A percentile compares a stretch with the other conserved stretches of the same genome.
These are phyloP conservation scores for Drosophila orosa DNA, from an alignment of 1,140 invertebrate genomes.

Conservation along the genomic window DNA sequence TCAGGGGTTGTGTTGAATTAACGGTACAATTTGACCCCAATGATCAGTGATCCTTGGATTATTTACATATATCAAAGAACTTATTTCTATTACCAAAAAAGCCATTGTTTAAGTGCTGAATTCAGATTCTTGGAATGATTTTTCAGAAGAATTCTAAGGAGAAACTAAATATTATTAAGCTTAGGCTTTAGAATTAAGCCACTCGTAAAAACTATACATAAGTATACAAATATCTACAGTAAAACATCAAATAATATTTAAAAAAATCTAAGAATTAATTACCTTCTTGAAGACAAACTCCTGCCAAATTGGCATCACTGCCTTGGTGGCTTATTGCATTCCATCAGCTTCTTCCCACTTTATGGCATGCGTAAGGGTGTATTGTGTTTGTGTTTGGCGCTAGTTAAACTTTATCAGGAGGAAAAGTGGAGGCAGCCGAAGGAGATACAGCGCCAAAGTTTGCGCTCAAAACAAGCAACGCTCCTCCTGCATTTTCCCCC, in stretches of 20 bases:
- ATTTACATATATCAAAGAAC: no score
- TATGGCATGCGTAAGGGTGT: conserved; percentile 41
- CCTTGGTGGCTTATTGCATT: conserved; percentile 36
- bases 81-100: no score
- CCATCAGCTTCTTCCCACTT: conserved; percentile 39
- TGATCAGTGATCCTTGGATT: no score
- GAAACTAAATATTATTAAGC: no score
- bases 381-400: conserved; percentile 60
- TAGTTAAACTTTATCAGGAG: conserved; percentile 78
- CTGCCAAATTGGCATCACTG: conserved; percentile 9
- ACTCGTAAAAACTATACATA: no score
- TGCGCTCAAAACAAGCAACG: conserved; percentile 54
- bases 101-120: no score
- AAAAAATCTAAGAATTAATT: neutral
- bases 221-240: no score
- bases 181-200: no score
- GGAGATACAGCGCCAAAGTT: conserved; percentile 58
- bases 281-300: neutral
- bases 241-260: neutral
- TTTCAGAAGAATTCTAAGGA: no score
- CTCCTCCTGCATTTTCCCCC: conserved; percentile 6
- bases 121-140: no score
- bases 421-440: conserved; percentile 7
- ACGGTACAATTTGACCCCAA: no score
- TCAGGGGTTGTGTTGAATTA: neutral